Base-by-base conservation (phyloP, 1,140 invertebrate species). In the Drosophila triauraria region DNA sequence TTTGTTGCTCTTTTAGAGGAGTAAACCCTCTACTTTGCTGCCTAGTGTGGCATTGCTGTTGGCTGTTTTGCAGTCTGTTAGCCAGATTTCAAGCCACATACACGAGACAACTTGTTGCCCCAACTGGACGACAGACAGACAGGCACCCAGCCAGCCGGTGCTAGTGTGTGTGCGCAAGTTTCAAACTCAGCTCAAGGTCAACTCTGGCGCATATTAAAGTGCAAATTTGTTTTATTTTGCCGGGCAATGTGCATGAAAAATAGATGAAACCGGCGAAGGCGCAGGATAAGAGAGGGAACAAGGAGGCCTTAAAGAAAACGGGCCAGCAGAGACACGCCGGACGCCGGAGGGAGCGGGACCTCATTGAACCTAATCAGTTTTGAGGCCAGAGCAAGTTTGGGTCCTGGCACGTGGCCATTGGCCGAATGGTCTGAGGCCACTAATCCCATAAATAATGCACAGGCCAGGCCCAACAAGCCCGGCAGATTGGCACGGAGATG, bases 311-410 rank as follows among this genome's bases (percentile, higher is more conserved):
- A 46, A 35, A 40, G 70, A 53, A 60, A 48, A 58, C 57, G 60
- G 65, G 43, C 63, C 76, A 53, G 69, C 69, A 60, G 69, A 72
- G 58, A 59, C 63, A 70, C 38, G 35, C 42, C 30, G 25, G 44
- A 70, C 38, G 35, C 42, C 30, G 25, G 44, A 50, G 20, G 47
- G 60, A 44, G 40, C 35, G 59, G 75, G 79, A 80, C 87, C 83
- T 78, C 84, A 87, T 87, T 87, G 84, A 84, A 84, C 84, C 72
- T 87, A 87, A 87, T 87, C 84, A 88, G 84, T 88, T 87, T 87
- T 80, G 63, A 79, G 82, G 83, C 70, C 83, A 70, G 60, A 51
- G 78, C 76, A 76, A 80, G 79, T 69, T 75, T 78, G 56, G 75
- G 75, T 40, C 56, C 46, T 44, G 76, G 79, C 82, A 87, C 83